Evolutionary conservation across 92 coral and sea anemone genomes (phyloP).

Genomic region (Paragorgia papillata): DNA sequence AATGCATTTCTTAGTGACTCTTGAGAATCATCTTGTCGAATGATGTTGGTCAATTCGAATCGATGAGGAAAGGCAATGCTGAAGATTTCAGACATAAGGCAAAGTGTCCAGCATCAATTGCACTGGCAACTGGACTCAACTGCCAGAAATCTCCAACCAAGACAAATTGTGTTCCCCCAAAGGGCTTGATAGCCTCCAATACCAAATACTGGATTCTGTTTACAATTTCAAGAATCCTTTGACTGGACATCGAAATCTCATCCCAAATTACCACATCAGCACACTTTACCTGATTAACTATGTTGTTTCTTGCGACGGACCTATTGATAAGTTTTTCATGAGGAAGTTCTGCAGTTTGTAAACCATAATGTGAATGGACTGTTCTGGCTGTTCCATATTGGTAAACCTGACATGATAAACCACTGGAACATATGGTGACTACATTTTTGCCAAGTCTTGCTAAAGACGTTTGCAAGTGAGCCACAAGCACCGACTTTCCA

Average conservation of each 20-base stretch:
- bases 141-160: constrained; percentile 52
- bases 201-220: constrained; percentile 26
- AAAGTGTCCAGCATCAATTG: constrained; percentile 50
- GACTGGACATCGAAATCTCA: constrained; percentile 45
- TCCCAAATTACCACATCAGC: constrained; percentile 42
- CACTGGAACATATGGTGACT: constrained; percentile 12
- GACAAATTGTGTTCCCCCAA: constrained; percentile 38
- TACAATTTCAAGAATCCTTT: constrained; percentile 17
- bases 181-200: constrained; percentile 3
- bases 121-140: constrained; percentile 44
- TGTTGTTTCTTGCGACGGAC: background rate
- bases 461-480: background rate
- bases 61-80: constrained; percentile 47
- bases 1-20: constrained; percentile 1
- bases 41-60: constrained; percentile 52
- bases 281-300: constrained; percentile 6
- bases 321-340: background rate
- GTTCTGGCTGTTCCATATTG: too few relatives aligned
- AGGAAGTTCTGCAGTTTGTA: constrained; percentile 14
- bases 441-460: background rate
- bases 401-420: constrained; percentile 14
- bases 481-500: constrained; percentile 26
- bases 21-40: constrained; percentile 8
- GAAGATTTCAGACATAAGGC: constrained; percentile 52
- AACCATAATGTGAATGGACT: too few relatives aligned